Percentiles rank a stretch among this genome's conserved stretches.
These are phyloP conservation scores for Spodoptera picta DNA, from an alignment of 2,888 invertebrate genomes.

Conservation along the genomic window DNA sequence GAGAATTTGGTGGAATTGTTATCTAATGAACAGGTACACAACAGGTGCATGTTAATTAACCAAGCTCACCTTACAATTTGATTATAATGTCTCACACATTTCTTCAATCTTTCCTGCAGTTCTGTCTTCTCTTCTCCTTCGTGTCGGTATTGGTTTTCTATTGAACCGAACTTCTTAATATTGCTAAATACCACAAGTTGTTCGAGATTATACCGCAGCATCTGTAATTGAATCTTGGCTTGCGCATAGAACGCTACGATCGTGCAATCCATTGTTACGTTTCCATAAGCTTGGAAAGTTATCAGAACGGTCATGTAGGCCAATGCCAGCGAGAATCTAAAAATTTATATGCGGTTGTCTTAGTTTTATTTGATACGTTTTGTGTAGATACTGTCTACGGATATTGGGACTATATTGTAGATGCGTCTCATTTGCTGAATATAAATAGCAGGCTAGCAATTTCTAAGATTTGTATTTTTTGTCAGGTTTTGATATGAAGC, in stretches of 20 bases:
- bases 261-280: conserved; percentile 79
- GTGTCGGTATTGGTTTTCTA: conserved; percentile 47
- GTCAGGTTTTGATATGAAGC: no score
- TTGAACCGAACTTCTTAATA: conserved; percentile 22
- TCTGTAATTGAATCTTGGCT: conserved; percentile 73
- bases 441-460: no score
- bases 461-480: no score
- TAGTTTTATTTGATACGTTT: not conserved
- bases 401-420: no score
- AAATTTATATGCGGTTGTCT: conserved; percentile 45
- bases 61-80: conserved; percentile 69
- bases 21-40: not conserved
- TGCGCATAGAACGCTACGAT: conserved; percentile 77
- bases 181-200: conserved; percentile 61
- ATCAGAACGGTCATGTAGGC: conserved; percentile 71
- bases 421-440: no score
- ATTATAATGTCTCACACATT: conserved; percentile 72
- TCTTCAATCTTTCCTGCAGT: conserved; percentile 67
- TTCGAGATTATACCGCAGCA: conserved; percentile 74
- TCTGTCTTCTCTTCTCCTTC: conserved; percentile 46
- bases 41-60: conserved; percentile 2
- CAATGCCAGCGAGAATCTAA: conserved; percentile 71
- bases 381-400: no score
- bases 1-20: no score
- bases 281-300: conserved; percentile 74